These are phyloP conservation scores for Psammodynastes pulverulentus DNA, from an alignment of 2,113 vertebrate species.

Conservation along the genomic window DNA sequence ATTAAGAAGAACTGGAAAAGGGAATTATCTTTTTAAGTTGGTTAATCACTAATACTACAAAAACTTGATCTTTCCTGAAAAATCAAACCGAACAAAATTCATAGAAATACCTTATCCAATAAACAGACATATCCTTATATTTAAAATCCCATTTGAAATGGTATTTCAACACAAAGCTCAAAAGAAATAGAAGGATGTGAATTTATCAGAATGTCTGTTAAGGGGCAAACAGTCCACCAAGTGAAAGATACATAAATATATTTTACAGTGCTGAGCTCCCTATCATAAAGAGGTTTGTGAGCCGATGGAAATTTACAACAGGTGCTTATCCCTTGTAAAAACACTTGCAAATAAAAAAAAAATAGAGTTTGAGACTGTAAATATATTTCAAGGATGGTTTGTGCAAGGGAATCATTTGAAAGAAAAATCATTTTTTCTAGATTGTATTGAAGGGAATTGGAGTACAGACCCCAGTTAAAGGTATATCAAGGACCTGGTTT, in stretches of 20 bases:
- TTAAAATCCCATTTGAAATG: constrained; percentile 22
- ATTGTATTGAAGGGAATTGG: not conserved
- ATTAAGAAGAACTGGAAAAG: not conserved
- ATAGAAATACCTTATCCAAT: constrained; percentile 14
- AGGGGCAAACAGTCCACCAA: constrained; percentile 46
- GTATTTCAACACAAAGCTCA: constrained; percentile 8
- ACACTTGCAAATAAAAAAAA: constrained; percentile 70
- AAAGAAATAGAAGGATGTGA: constrained; percentile 40
- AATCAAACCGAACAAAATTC: not conserved
- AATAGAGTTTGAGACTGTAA: constrained; percentile 64
- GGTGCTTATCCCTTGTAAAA: constrained; percentile 74
- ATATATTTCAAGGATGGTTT: constrained; percentile 61
- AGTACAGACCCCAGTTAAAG: not conserved
- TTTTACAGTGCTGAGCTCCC: constrained; percentile 63
- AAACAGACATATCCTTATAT: not conserved
- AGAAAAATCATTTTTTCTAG: constrained; percentile 39
- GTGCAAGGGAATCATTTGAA: constrained; percentile 47
- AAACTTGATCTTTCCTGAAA: not conserved
- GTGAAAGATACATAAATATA: constrained; percentile 61
- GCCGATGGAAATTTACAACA: constrained; percentile 69
- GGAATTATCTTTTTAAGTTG: not conserved
- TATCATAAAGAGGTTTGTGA: constrained; percentile 57
- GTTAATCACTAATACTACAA: not conserved
- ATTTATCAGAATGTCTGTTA: constrained; percentile 65
- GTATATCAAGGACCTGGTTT: not conserved